phyloP scores from a whole-genome alignment of 92 coral and sea anemone genomes.

The Virgularia gustaviana region DNA sequence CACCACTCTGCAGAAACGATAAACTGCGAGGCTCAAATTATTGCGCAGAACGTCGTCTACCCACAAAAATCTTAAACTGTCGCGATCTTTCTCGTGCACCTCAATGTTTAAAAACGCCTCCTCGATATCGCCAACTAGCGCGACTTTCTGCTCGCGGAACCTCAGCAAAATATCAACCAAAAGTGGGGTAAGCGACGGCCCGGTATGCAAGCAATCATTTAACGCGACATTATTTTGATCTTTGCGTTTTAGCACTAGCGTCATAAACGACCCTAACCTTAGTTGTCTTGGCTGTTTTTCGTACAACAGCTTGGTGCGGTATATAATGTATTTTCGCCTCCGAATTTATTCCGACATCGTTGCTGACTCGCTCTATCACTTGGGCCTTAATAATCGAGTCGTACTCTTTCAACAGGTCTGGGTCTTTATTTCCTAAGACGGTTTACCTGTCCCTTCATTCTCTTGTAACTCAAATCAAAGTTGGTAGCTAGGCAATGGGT shows the following conservation, averaged over 20 bases:
- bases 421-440: conserved; percentile 34
- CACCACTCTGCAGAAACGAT: conserved; percentile 55
- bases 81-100: conserved; percentile 48
- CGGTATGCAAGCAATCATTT: conserved; percentile 33
- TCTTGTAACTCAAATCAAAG: conserved; percentile 22
- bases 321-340: too few species aligned
- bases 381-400: too few species aligned
- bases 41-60: conserved; percentile 18
- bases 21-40: conserved; percentile 20
- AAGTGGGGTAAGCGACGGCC: conserved; percentile 43
- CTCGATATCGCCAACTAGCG: conserved; percentile 47
- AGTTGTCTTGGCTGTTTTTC: too few species aligned
- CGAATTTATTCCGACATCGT: too few species aligned
- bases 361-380: too few species aligned
- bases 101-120: conserved; percentile 44
- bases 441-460: conserved; percentile 38
- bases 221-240: too few species aligned
- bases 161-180: conserved; percentile 42
- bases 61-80: conserved; percentile 58
- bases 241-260: too few species aligned
- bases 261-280: too few species aligned
- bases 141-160: conserved; percentile 50
- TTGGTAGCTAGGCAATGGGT: background rate
- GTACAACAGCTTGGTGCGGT: too few species aligned
- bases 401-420: conserved; percentile 28